phyloP scores from a whole-genome alignment of 2,797 vertebrate species.

The Trachops cirrhosus region DNA sequence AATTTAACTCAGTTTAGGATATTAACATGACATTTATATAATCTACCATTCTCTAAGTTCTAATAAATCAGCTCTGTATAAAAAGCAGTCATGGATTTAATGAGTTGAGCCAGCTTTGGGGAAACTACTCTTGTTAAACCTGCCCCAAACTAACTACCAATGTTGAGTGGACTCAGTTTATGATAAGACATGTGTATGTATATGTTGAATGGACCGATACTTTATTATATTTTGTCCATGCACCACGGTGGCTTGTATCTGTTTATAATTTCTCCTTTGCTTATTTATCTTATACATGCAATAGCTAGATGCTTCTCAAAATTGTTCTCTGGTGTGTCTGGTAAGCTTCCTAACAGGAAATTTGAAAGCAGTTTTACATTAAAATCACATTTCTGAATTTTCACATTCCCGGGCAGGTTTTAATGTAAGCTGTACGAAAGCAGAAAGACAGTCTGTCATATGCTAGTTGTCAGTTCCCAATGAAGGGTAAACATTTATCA shows the following conservation, averaged over 20 bases:
- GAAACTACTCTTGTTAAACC: neutral
- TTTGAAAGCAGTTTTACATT: conserved; percentile 30
- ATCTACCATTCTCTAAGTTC: conserved; percentile 15
- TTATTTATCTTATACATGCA: neutral
- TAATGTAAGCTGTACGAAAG: conserved; percentile 6
- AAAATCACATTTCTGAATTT: conserved; percentile 37
- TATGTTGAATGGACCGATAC: neutral
- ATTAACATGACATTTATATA: neutral
- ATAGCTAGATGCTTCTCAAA: neutral
- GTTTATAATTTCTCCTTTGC: neutral
- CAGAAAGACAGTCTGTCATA: conserved; percentile 5
- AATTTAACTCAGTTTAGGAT: conserved; percentile 14
- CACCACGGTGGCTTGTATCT: neutral
- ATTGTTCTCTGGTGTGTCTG: neutral
- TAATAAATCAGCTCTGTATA: conserved; percentile 35
- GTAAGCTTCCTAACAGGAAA: conserved; percentile 19
- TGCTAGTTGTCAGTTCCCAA: conserved; percentile 37
- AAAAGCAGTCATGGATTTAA: neutral
- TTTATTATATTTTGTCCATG: neutral
- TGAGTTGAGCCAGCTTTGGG: neutral
- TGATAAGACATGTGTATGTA: neutral
- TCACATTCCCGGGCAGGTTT: conserved; percentile 24
- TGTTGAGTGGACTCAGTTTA: neutral
- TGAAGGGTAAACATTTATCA: conserved; percentile 56
- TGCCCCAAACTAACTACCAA: neutral